A percentile compares a stretch with the other conserved stretches of the same genome.
phyloP scores from a whole-genome alignment of 2,797 vertebrate species.

The Peromyscus attwateri region DNA sequence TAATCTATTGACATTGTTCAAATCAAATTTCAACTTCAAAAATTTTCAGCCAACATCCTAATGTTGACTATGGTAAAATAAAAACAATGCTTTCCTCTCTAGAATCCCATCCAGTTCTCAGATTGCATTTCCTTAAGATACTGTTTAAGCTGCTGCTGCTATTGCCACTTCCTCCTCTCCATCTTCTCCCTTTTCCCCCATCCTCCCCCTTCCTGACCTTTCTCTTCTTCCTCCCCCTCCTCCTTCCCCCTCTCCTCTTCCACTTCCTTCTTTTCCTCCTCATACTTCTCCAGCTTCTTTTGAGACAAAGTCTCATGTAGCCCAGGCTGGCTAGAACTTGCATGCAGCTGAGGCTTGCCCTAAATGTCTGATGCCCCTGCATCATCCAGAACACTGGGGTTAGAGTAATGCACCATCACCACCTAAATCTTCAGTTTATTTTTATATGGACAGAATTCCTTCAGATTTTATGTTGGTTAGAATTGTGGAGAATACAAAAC shows the following conservation, averaged over 20 bases:
- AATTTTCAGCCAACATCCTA: not conserved
- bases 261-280: not conserved
- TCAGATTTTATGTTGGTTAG: not conserved
- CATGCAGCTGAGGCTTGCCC: not conserved
- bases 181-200: too few relatives aligned
- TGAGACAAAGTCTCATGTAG: not conserved
- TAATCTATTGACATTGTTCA: not conserved
- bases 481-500: not conserved
- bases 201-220: not conserved
- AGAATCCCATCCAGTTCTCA: not conserved
- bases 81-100: not conserved
- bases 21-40: not conserved
- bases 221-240: too few relatives aligned
- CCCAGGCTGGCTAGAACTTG: not conserved
- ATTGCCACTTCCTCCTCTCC: not conserved
- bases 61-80: not conserved
- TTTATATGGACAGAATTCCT: not conserved
- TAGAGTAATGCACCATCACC: not conserved
- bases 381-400: not conserved
- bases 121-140: not conserved
- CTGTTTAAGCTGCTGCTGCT: not conserved
- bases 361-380: not conserved
- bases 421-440: not conserved
- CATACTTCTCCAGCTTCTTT: not conserved
- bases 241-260: not conserved